Evolutionary conservation across 1,140 invertebrate species (phyloP), one percentile per base, ranked within the genome.

Genomic region (Caenorhabditis tropicalis): DNA sequence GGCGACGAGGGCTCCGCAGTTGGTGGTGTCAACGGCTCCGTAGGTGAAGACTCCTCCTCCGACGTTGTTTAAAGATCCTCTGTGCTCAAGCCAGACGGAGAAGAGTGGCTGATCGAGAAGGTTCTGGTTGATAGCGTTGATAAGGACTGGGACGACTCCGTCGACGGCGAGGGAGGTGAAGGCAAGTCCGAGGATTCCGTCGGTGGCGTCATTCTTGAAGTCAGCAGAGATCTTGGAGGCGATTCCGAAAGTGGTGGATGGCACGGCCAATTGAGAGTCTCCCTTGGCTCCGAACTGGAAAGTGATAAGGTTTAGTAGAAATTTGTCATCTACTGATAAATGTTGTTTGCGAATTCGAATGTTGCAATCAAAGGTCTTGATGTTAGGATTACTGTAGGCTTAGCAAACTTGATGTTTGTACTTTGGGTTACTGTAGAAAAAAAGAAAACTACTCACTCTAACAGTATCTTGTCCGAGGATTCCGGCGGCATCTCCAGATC

Each of bases 111-210:
- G 53, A 24, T 86, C 84, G 31, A 85, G 81, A 21, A 85, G 48
- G 33, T 48, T 43, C 53, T 85, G 82, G 21, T 85, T 74, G 60
- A 85, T 85, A 46, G 84, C 84, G 60, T 85, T 85, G 39, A 84
- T 84, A 24, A 85, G 36, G 56, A 83, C 83, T 49, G 84, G 84
- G 48, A 79, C 74, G 36, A 85, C 84, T 36, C 65, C 65, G 48
- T 87, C 86, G 49, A 93, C 92, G 36, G 96, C 93, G 89, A 99
- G 98, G 39, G 93, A 94, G 85, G 93, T 93, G 91, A 96, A 97
- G 1, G 93, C 96, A 93, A 97, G 94, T 85, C 96, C 96, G 27
- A 97, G 93, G 88, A 97, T 97, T 96, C 96, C 24, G 92, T 99
- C 97, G 92, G 97, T 84, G 29, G 82, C 56, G 82, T 85, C 79